Percentiles rank a stretch among this genome's conserved stretches.
Conservation (phyloP, 1,140 invertebrate species). For the Whitmania pigra region DNA sequence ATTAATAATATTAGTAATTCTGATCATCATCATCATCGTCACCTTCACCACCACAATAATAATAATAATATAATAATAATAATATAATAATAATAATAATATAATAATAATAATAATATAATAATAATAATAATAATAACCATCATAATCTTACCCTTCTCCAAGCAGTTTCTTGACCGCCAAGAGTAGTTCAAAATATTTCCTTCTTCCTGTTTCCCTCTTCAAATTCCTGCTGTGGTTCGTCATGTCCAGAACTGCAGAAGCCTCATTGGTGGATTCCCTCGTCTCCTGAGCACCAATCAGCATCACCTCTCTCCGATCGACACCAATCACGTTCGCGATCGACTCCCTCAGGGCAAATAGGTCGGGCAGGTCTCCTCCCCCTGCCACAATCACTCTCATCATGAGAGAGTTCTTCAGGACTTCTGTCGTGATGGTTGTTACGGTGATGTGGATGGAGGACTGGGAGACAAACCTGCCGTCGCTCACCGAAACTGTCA, state of each 20-base stretch:
- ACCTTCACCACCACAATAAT: no score
- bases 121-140: no score
- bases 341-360: constrained; percentile 69
- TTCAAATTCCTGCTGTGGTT: constrained; percentile 9
- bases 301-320: constrained; percentile 45
- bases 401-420: constrained; percentile 70
- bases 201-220: constrained; percentile 16
- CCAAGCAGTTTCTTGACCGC: no score
- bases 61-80: no score
- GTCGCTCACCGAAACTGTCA: constrained; percentile 62
- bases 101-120: no score
- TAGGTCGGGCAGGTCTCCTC: constrained; percentile 48
- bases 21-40: no score
- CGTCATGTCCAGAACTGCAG: no score
- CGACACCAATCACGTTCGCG: constrained; percentile 40
- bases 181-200: no score
- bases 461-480: constrained; percentile 58
- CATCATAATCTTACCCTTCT: no score
- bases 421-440: constrained; percentile 71
- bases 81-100: no score
- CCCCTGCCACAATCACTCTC: constrained; percentile 38
- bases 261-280: no score
- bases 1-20: no score
- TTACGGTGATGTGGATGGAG: constrained; percentile 46
- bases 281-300: constrained; percentile 57